Percentiles rank a stretch among this genome's conserved stretches.
These are phyloP conservation scores for Paracentrotus lividus DNA, from an alignment of 53 echinoderm and acorn worm species.

Conservation along the genomic window DNA sequence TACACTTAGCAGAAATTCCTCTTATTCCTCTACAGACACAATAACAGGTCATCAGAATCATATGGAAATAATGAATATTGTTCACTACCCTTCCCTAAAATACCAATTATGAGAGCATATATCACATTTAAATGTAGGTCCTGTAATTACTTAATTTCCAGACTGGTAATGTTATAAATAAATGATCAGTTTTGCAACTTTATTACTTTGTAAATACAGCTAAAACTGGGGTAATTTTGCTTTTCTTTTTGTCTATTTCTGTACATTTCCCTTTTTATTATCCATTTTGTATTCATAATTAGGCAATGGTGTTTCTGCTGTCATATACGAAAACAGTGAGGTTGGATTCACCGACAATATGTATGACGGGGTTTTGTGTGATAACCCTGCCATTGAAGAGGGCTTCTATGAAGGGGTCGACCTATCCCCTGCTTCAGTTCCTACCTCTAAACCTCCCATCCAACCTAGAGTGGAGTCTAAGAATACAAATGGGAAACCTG, in stretches of 20 bases:
- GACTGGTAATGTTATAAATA: no score
- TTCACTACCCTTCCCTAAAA: no score
- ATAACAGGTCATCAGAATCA: no score
- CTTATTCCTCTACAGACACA: no score
- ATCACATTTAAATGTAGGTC: no score
- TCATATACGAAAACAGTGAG: conserved; percentile 20
- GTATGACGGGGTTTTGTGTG: background rate
- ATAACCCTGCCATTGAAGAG: background rate
- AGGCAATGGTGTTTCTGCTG: background rate
- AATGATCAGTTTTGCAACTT: no score
- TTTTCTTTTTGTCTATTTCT: background rate
- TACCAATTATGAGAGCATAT: no score
- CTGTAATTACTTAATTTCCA: no score
- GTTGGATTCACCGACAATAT: background rate
- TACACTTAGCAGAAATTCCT: no score
- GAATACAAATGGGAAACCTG: conserved; percentile 27
- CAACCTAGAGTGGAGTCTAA: background rate
- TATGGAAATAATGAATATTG: no score
- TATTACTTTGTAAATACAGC: no score
- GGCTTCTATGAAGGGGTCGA: conserved; percentile 44
- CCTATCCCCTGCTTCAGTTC: background rate
- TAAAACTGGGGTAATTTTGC: background rate
- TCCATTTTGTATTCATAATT: background rate
- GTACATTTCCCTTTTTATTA: background rate
- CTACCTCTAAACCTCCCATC: conserved; percentile 12